phyloP scores from a whole-genome alignment of 2,888 invertebrate species.

The Pandemis heparana region DNA sequence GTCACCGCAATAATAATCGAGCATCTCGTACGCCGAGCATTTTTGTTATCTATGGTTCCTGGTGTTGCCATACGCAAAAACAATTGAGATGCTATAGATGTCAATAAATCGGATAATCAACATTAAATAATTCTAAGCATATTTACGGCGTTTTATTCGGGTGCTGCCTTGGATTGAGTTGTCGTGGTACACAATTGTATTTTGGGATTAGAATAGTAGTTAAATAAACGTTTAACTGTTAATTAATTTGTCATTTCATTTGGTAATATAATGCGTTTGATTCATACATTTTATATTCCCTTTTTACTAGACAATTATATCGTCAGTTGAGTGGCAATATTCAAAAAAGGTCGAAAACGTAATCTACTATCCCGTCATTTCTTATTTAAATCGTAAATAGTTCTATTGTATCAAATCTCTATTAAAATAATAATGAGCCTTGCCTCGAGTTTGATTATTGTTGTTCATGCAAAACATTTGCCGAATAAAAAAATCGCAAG shows the following conservation, averaged over 20 bases:
- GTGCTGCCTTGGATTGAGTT: constrained; percentile 44
- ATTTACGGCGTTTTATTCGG: constrained; percentile 68
- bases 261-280: not conserved
- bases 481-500: no score
- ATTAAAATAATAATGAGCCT: no score
- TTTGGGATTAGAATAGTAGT: constrained; percentile 40
- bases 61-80: constrained; percentile 61
- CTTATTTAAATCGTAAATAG: no score
- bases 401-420: no score
- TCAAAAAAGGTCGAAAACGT: no score
- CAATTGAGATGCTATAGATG: constrained; percentile 62
- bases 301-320: not conserved
- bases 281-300: not conserved
- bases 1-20: constrained; percentile 60
- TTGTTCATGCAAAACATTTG: no score
- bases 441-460: no score
- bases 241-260: constrained; percentile 37
- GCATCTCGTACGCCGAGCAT: constrained; percentile 63
- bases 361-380: no score
- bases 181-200: constrained; percentile 39
- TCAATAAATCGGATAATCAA: constrained; percentile 62
- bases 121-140: constrained; percentile 79
- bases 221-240: constrained; percentile 42
- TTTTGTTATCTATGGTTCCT: constrained; percentile 58
- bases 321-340: no score